phyloP scores from a whole-genome alignment of 92 coral and sea anemone species.

The Bergia puertoricense region DNA sequence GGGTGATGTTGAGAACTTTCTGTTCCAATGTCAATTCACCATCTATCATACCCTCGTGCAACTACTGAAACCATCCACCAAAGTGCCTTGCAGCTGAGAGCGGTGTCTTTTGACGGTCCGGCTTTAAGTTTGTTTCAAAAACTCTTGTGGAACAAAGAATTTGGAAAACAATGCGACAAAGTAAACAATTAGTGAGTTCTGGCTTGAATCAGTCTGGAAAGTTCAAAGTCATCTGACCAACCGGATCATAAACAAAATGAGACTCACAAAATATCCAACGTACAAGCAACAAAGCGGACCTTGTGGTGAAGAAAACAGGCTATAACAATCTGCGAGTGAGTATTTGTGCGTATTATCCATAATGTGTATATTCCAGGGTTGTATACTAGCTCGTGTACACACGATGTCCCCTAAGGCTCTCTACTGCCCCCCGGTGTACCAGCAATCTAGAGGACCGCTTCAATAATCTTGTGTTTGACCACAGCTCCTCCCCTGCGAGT shows the following conservation, averaged over 20 bases:
- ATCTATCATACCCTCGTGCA: not conserved
- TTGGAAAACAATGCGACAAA: constrained; percentile 38
- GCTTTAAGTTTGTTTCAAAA: constrained; percentile 32
- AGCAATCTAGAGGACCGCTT: constrained; percentile 17
- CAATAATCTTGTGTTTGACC: constrained; percentile 28
- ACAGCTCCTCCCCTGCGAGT: constrained; percentile 45
- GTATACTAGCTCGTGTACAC: constrained; percentile 8
- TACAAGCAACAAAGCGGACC: constrained; percentile 3
- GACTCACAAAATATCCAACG: not conserved
- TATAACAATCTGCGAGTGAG: not conserved
- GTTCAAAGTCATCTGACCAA: constrained; percentile 59
- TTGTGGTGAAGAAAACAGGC: not conserved
- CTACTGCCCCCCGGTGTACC: constrained; percentile 31
- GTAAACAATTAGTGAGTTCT: constrained; percentile 39
- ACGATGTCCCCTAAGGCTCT: constrained; percentile 32
- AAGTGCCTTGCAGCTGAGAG: constrained; percentile 28
- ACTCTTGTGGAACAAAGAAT: constrained; percentile 43
- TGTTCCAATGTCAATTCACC: not conserved
- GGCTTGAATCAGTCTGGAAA: constrained; percentile 36
- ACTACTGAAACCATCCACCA: constrained; percentile 18
- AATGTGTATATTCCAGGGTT: not conserved
- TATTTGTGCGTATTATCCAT: constrained; percentile 19
- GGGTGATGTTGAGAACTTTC: constrained; percentile 17
- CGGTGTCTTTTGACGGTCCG: constrained; percentile 33
- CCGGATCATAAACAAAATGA: constrained; percentile 8